Base-by-base conservation (phyloP, 1,140 invertebrate species). In the Drosophila suzukii region DNA sequence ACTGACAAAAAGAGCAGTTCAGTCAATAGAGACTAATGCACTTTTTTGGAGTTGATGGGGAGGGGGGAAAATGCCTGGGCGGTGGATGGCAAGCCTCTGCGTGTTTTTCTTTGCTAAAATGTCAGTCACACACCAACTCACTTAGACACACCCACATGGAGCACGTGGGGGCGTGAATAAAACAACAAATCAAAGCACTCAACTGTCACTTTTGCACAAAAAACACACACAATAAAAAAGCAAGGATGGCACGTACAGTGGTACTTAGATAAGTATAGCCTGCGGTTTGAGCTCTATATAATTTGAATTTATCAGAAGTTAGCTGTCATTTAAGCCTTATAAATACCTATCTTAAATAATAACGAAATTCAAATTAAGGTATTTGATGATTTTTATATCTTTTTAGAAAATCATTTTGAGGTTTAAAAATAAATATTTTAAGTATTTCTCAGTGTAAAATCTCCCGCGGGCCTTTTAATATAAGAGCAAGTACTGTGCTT, bases 1-100 rank as follows among this genome's bases (percentile, higher is more conserved):
- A 55, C 62, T n/a, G 24, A 67, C 36, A 75, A 61, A 61, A 80
- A 49, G 36, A 81, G 65, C 10, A 13, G 53, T 56, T 81, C 77
- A 17, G 66, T 77, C 49, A 75, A 78, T 78, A 4, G 13, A 47
- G 44, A 24, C 8, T 3, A 10, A 32, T 15, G 27, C 27, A 32
- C 49, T 51, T 10, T 10, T 15, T 15, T 32, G 8, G 3, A 51
- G 30, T 30, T n/a, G 5, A 30, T 4, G 27, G 15, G 41, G 6
- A 7, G n/a, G 15, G 15, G 43, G 4, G 4, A 15, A 11, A 17
- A n/a, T 24, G 6, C 17, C 20, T 24, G 20, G 13, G 46, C 32
- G 6, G 32, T 32, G n/a, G 30, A 47, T 30, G 61, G 24, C 50
- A 44, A 71, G 24, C 34, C 34, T 46, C 68, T 68, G 63, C 67